Evolutionary conservation across 1,140 invertebrate species (phyloP).

Genomic region (Cydia splendana): DNA sequence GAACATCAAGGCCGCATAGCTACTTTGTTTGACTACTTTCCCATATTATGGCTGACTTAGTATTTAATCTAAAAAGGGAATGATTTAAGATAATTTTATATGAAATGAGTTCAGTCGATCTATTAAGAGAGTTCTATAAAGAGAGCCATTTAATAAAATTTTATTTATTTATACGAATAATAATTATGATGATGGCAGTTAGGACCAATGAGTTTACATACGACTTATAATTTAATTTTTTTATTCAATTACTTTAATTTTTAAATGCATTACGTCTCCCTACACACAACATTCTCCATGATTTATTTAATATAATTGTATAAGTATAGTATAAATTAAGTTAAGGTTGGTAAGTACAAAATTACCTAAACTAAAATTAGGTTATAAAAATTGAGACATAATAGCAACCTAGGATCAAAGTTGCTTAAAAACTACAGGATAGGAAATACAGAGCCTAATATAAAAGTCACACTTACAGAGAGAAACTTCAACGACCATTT

Average conservation of each 20-base stretch:
- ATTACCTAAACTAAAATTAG: slow-evolving; percentile 7
- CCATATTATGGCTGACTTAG: too few species aligned
- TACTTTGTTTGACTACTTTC: background rate
- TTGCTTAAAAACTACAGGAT: background rate
- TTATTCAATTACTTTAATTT: background rate
- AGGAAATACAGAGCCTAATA: background rate
- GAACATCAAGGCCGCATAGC: too few species aligned
- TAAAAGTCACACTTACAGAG: background rate
- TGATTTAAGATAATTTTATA: background rate
- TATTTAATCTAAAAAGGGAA: background rate
- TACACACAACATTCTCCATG: background rate
- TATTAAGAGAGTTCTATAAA: background rate
- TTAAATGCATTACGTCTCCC: slow-evolving; percentile 19
- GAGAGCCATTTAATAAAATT: too few species aligned
- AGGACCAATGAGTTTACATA: background rate
- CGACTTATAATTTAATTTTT: background rate
- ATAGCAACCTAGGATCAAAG: background rate
- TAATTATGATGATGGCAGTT: background rate
- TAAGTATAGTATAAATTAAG: slow-evolving; percentile 12
- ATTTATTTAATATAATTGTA: background rate
- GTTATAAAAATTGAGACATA: slow-evolving; percentile 2
- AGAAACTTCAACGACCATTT: slow-evolving; percentile 4
- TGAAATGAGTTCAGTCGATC: background rate
- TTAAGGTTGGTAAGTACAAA: slow-evolving; percentile 24
- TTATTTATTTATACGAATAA: background rate